These are phyloP conservation scores for Labeo calbasu DNA, from an alignment of 2,797 vertebrate species.

Conservation along the genomic window DNA sequence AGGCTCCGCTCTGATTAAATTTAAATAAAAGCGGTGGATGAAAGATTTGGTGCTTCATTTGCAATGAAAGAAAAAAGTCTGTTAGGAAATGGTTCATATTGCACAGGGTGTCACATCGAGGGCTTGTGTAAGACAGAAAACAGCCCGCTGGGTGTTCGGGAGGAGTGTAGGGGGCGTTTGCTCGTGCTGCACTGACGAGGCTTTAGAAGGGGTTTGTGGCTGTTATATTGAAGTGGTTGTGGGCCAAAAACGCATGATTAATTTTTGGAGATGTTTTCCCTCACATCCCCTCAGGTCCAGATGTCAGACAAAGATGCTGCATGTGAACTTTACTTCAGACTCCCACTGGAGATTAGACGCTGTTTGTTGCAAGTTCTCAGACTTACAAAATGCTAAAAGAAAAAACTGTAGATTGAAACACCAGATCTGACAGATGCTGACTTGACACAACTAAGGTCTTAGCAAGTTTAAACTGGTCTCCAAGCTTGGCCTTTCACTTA, in stretches of 20 bases:
- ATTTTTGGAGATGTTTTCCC: slow-evolving; percentile 45
- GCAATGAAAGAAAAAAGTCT: slow-evolving; percentile 64
- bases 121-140: slow-evolving; percentile 56
- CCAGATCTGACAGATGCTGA: not conserved
- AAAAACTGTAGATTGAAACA: not conserved
- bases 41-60: slow-evolving; percentile 70
- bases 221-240: slow-evolving; percentile 38
- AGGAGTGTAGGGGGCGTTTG: slow-evolving; percentile 15
- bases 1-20: slow-evolving; percentile 44
- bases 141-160: slow-evolving; percentile 59
- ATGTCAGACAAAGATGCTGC: slow-evolving; percentile 41
- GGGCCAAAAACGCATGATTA: slow-evolving; percentile 48
- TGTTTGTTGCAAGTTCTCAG: slow-evolving; percentile 13
- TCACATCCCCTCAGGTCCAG: slow-evolving; percentile 52
- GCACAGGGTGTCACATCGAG: slow-evolving; percentile 60
- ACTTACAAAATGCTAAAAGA: not conserved
- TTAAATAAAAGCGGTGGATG: slow-evolving; percentile 64
- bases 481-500: too few species aligned
- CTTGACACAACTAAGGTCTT: not conserved
- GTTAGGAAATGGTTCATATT: slow-evolving; percentile 71
- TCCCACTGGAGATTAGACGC: slow-evolving; percentile 40
- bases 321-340: slow-evolving; percentile 47
- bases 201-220: slow-evolving; percentile 33
- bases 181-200: not conserved
- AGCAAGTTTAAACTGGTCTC: not conserved